These are phyloP conservation scores for Nymphalis polychloros DNA, from an alignment of 2,888 invertebrate genomes.

Conservation along the genomic window DNA sequence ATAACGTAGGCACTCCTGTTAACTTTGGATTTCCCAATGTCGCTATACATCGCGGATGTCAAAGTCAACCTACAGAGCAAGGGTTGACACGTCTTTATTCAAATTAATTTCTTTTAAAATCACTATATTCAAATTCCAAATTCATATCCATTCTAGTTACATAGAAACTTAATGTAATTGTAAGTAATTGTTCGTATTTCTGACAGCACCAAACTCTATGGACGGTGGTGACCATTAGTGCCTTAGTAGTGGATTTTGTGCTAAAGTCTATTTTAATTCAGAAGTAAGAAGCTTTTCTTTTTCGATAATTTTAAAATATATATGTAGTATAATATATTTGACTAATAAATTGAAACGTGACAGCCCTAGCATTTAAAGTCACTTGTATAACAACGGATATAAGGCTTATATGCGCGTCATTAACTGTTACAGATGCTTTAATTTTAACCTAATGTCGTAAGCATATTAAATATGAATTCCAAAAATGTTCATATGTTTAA, in stretches of 20 bases:
- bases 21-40: slow-evolving; percentile 45
- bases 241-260: no score
- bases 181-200: no score
- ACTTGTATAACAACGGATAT: slow-evolving; percentile 17
- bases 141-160: neutral
- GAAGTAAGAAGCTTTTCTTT: neutral
- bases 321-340: neutral
- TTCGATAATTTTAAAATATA: neutral
- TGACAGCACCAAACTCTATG: no score
- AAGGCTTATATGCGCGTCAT: slow-evolving; percentile 48
- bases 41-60: slow-evolving; percentile 30
- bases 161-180: no score
- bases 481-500: no score
- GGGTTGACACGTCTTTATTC: slow-evolving; percentile 6
- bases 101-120: neutral
- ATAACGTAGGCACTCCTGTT: slow-evolving; percentile 46
- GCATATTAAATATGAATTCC: no score
- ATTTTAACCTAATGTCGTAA: no score
- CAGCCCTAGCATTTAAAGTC: neutral
- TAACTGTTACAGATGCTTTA: no score
- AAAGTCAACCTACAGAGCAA: neutral
- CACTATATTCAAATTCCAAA: neutral
- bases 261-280: neutral
- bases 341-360: neutral
- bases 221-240: no score